A percentile compares a stretch with the other conserved stretches of the same genome.
These are phyloP conservation scores for Glomeris maerens DNA, from an alignment of 1,140 invertebrate species.

Conservation along the genomic window DNA sequence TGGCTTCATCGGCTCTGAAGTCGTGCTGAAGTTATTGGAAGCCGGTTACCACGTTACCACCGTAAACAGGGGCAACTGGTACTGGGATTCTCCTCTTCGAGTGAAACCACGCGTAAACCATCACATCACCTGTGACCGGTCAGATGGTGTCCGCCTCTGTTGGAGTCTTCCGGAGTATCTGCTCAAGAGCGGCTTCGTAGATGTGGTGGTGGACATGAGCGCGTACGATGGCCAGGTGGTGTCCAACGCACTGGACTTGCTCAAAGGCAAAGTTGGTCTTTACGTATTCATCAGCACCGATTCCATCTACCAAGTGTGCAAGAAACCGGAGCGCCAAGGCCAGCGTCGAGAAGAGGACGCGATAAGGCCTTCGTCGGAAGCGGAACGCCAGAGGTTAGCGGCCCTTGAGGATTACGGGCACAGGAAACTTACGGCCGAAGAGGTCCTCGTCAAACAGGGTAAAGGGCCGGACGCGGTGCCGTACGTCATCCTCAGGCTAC, in stretches of 20 bases:
- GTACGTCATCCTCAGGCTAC: constrained; percentile 33
- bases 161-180: constrained; percentile 22
- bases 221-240: constrained; percentile 30
- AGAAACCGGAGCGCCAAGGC: constrained; percentile 9
- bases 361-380: constrained; percentile 25
- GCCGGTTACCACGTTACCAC: constrained; percentile 25
- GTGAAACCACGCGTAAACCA: constrained; percentile 28
- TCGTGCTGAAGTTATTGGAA: constrained; percentile 25
- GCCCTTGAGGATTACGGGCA: constrained; percentile 32
- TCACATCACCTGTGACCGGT: constrained; percentile 29
- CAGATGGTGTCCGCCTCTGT: constrained; percentile 27
- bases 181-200: constrained; percentile 22
- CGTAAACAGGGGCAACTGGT: constrained; percentile 35
- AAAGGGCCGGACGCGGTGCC: constrained; percentile 22
- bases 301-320: constrained; percentile 38
- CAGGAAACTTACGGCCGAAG: constrained; percentile 32
- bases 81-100: constrained; percentile 31
- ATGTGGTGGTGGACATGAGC: constrained; percentile 36
- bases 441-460: constrained; percentile 23
- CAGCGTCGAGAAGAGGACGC: constrained; percentile 26
- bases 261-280: constrained; percentile 25
- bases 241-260: constrained; percentile 23
- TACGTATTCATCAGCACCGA: constrained; percentile 38
- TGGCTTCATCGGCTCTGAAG: constrained; percentile 34
- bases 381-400: constrained; percentile 21